Percentiles rank a stretch among this genome's conserved stretches.
These are phyloP conservation scores for Yponomeuta sedellus DNA, from an alignment of 2,888 invertebrate species.

Conservation along the genomic window DNA sequence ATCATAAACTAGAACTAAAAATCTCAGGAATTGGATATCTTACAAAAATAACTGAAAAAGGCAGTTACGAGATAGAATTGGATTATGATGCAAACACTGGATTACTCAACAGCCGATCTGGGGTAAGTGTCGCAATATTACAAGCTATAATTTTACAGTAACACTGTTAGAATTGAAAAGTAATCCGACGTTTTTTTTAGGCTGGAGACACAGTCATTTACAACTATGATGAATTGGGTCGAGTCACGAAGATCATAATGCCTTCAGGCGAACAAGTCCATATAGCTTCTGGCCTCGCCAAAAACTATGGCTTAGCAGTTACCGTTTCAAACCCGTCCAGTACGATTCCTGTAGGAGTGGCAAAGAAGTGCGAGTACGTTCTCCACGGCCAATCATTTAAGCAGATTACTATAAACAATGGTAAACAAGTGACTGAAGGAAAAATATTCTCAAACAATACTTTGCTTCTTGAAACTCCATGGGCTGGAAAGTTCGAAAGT, in stretches of 20 bases:
- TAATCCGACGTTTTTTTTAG: slow-evolving; percentile 49
- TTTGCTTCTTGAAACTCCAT: slow-evolving; percentile 83
- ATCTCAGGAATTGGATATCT: slow-evolving; percentile 95
- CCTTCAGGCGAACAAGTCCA: slow-evolving; percentile 94
- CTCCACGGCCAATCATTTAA: slow-evolving; percentile 80
- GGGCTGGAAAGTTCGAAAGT: slow-evolving; percentile 84
- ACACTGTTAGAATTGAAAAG: slow-evolving; percentile 1
- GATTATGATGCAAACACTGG: slow-evolving; percentile 94
- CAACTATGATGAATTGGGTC: slow-evolving; percentile 92
- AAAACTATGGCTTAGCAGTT: slow-evolving; percentile 85
- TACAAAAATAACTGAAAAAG: slow-evolving; percentile 91
- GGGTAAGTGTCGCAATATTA: slow-evolving; percentile 68
- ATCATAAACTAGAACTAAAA: slow-evolving; percentile 93
- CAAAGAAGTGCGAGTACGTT: slow-evolving; percentile 77
- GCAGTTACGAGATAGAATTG: slow-evolving; percentile 90
- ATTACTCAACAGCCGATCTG: slow-evolving; percentile 88
- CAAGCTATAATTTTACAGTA: not conserved
- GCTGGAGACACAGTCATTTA: slow-evolving; percentile 93
- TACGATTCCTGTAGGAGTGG: slow-evolving; percentile 71
- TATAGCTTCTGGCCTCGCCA: slow-evolving; percentile 85
- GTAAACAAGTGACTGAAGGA: slow-evolving; percentile 83
- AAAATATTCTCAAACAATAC: slow-evolving; percentile 87
- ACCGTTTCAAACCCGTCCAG: slow-evolving; percentile 79
- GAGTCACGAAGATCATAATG: slow-evolving; percentile 89
- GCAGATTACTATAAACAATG: slow-evolving; percentile 82